Conservation (phyloP, 2,113 vertebrate genomes). For the Chaenogobius annularis region DNA sequence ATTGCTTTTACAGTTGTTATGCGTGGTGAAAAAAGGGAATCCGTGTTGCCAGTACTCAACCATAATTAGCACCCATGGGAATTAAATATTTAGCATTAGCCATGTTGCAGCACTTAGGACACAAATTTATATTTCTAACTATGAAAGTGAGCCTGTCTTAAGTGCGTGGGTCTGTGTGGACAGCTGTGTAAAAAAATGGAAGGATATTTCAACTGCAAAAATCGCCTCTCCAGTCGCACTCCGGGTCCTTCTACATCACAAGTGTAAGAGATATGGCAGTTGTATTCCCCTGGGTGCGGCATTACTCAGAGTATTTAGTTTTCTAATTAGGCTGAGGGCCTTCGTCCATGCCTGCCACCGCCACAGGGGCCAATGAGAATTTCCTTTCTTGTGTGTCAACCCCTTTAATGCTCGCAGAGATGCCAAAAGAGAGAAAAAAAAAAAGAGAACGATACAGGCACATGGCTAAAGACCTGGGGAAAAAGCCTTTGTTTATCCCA, state of each 20-base stretch:
- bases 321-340: slow-evolving; percentile 92
- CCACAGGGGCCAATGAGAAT: slow-evolving; percentile 69
- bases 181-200: slow-evolving; percentile 94
- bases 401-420: slow-evolving; percentile 48
- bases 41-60: slow-evolving; percentile 96
- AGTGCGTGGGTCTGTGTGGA: slow-evolving; percentile 89
- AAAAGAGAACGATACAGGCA: slow-evolving; percentile 50
- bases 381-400: slow-evolving; percentile 68
- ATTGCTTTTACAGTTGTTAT: slow-evolving; percentile 99
- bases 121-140: slow-evolving; percentile 99
- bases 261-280: slow-evolving; percentile 92
- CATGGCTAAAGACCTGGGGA: slow-evolving; percentile 56
- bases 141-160: slow-evolving; percentile 92
- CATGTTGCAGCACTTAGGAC: slow-evolving; percentile 98
- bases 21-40: slow-evolving; percentile 85
- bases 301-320: slow-evolving; percentile 95
- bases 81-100: slow-evolving; percentile 99
- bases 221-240: slow-evolving; percentile 85
- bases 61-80: slow-evolving; percentile 99
- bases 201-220: slow-evolving; percentile 90
- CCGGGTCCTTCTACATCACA: slow-evolving; percentile 87
- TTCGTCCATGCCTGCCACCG: slow-evolving; percentile 69
- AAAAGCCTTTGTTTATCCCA: slow-evolving; percentile 87
- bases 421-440: slow-evolving; percentile 30
- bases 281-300: slow-evolving; percentile 88